These are phyloP conservation scores for Dipodomys spectabilis DNA, from an alignment of 2,113 vertebrate genomes.

Conservation along the genomic window DNA sequence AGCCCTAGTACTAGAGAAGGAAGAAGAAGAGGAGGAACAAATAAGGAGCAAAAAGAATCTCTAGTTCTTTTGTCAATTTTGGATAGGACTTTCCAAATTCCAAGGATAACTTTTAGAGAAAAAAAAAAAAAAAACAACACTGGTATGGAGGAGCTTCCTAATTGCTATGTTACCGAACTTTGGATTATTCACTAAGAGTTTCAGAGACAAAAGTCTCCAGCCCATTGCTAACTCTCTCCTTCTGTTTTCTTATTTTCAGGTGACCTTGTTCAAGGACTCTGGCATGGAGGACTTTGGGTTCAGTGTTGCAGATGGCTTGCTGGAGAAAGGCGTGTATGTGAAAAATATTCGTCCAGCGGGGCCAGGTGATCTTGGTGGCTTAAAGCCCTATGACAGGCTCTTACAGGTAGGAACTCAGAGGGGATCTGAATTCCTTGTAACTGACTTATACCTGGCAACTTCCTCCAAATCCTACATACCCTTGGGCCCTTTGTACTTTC, in stretches of 20 bases:
- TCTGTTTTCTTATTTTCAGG: slow-evolving; percentile 81
- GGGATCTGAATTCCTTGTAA: not conserved
- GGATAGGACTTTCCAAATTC: not conserved
- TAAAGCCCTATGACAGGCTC: slow-evolving; percentile 94
- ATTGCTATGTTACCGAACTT: not conserved
- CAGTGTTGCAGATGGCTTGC: slow-evolving; percentile 96
- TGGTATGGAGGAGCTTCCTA: not conserved
- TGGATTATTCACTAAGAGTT: not conserved
- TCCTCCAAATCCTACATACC: not conserved
- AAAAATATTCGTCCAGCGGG: slow-evolving; percentile 95
- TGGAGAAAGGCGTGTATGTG: slow-evolving; percentile 97
- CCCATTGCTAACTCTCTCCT: not conserved
- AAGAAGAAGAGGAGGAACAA: not conserved
- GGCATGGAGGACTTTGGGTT: slow-evolving; percentile 98
- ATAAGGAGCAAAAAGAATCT: too few relatives aligned
- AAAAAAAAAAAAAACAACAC: not conserved
- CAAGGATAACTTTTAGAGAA: not conserved
- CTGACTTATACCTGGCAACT: fast-evolving
- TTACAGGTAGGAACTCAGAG: slow-evolving; percentile 90
- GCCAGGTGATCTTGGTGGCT: slow-evolving; percentile 93
- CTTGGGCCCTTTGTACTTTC: not conserved
- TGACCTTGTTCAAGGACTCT: slow-evolving; percentile 94
- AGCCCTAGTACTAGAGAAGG: too few relatives aligned
- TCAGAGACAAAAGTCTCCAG: not conserved
- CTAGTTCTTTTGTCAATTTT: not conserved